Conservation (phyloP, 35 echinoderm and acorn worm species). For the Ophioderma brevispina region DNA sequence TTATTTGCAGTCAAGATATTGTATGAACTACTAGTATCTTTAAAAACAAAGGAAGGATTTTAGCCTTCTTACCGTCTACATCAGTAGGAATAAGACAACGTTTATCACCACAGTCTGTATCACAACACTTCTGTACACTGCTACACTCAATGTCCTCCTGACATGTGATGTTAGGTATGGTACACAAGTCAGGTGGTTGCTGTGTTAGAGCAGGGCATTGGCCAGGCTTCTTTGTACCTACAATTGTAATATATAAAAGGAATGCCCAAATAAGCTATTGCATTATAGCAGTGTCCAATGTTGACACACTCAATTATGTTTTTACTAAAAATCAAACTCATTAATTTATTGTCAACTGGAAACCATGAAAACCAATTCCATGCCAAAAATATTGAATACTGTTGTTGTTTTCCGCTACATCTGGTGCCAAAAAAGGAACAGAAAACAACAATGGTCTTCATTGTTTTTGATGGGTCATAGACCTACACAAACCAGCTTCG, state of each 20-base stretch:
- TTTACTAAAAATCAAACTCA: background rate
- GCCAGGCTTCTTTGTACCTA: conserved; percentile 5
- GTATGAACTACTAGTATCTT: no score
- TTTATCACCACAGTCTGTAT: conserved; percentile 27
- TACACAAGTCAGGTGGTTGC: background rate
- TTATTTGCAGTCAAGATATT: no score
- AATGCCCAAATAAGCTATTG: background rate
- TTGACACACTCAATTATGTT: background rate
- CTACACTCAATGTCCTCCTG: conserved; percentile 20
- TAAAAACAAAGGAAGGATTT: no score
- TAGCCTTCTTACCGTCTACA: background rate
- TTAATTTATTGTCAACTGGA: background rate
- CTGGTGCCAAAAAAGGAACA: no score
- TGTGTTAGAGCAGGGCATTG: conserved; percentile 25
- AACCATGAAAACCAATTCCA: no score
- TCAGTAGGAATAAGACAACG: conserved; percentile 28
- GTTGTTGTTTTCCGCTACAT: no score
- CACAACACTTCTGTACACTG: conserved; percentile 46
- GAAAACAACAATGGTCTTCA: no score
- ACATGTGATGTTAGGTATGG: background rate
- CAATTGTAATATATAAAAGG: background rate
- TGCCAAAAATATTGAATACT: no score
- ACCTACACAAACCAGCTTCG: no score
- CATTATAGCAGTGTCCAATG: background rate
- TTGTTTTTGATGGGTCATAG: no score